Percentiles rank a stretch among this genome's conserved stretches.
Conservation (phyloP, 2,888 invertebrate species). For the Portevinia maculata region DNA sequence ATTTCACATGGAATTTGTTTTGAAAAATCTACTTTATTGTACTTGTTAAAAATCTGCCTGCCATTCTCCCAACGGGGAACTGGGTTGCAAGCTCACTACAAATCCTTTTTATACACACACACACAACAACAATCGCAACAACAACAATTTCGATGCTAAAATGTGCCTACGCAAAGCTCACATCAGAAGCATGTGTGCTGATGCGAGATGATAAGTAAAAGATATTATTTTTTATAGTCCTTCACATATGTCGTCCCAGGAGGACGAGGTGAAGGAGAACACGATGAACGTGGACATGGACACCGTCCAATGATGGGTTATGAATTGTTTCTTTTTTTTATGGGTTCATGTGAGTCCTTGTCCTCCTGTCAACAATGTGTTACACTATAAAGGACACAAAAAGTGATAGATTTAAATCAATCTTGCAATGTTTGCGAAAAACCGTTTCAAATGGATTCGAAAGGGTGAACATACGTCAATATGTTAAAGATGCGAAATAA, state of each 20-base stretch:
- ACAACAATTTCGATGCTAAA: slow-evolving; percentile 1
- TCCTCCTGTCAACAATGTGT: slow-evolving; percentile 60
- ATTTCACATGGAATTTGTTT: slow-evolving; percentile 30
- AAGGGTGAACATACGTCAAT: not conserved
- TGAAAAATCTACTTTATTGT: slow-evolving; percentile 23
- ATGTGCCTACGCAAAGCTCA: slow-evolving; percentile 55
- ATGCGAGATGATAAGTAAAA: slow-evolving; percentile 29
- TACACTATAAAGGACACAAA: slow-evolving; percentile 15
- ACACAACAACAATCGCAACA: too few relatives aligned
- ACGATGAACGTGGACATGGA: slow-evolving; percentile 21
- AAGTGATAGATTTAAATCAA: slow-evolving; percentile 39
- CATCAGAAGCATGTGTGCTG: slow-evolving; percentile 20
- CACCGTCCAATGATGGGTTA: slow-evolving; percentile 39
- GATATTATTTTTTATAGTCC: slow-evolving; percentile 52
- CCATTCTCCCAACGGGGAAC: not conserved
- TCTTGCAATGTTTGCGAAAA: slow-evolving; percentile 43
- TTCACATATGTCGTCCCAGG: slow-evolving; percentile 27
- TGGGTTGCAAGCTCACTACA: slow-evolving; percentile 4
- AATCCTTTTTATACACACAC: slow-evolving; percentile 30
- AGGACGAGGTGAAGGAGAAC: not conserved
- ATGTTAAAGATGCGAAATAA: not conserved
- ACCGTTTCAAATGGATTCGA: slow-evolving; percentile 22
- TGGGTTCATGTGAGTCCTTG: slow-evolving; percentile 29
- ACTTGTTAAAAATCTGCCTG: slow-evolving; percentile 26
- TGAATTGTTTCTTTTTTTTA: slow-evolving; percentile 46